Evolutionary conservation across 2,113 vertebrate genomes (phyloP).

Genomic region (Amphiprion ocellaris): DNA sequence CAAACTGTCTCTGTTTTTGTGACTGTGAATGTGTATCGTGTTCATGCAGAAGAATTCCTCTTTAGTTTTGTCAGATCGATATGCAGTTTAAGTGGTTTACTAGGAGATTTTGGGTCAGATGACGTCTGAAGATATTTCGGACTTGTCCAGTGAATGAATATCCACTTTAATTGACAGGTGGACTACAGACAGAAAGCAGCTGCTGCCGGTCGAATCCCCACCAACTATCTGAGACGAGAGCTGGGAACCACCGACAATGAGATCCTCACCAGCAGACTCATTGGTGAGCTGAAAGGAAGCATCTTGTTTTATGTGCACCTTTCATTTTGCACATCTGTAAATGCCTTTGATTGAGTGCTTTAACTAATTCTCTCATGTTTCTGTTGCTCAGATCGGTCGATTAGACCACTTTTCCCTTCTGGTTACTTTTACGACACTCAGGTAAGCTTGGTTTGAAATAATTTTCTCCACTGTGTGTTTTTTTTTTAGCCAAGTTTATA

Average conservation of each 20-base stretch:
- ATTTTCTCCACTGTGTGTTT: neutral
- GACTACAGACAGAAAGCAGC: conserved; percentile 98
- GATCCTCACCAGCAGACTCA: conserved; percentile 97
- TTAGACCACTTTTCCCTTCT: conserved; percentile 94
- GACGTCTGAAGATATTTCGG: neutral
- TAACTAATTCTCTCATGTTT: conserved; percentile 12
- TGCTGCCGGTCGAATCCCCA: conserved; percentile 97
- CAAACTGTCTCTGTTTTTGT: neutral
- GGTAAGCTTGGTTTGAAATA: conserved; percentile 81
- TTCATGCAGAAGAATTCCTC: no score
- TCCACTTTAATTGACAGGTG: conserved; percentile 85
- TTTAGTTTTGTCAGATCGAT: neutral
- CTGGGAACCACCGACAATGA: conserved; percentile 92
- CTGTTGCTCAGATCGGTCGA: conserved; percentile 89
- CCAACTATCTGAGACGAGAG: conserved; percentile 95
- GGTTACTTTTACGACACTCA: conserved; percentile 99
- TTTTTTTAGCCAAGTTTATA: no score
- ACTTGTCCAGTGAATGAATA: neutral
- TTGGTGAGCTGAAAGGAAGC: conserved; percentile 84
- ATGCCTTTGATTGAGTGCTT: neutral
- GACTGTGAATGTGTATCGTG: no score
- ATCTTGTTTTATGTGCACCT: neutral
- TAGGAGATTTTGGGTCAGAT: neutral
- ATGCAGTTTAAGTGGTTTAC: neutral
- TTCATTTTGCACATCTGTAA: neutral